Conservation (phyloP, 2,888 invertebrate species). For the Drosophila phalerata region DNA sequence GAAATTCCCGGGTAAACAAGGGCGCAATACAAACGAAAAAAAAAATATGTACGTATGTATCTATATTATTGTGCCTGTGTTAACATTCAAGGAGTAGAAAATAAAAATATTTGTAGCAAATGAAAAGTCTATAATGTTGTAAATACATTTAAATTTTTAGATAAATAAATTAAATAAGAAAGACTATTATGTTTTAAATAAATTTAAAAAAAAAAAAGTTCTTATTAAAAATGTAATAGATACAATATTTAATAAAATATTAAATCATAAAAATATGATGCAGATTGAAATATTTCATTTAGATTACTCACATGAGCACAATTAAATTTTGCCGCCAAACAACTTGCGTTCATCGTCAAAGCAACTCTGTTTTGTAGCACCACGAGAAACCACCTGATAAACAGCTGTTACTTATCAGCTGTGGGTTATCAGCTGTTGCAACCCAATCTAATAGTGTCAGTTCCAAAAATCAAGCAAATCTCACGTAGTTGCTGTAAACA, state of each 20-base stretch:
- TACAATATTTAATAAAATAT: too few species aligned
- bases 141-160: too few species aligned
- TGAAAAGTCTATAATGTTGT: not conserved
- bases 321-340: conserved; percentile 48
- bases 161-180: not conserved
- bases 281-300: not conserved
- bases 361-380: conserved; percentile 33
- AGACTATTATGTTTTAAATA: not conserved
- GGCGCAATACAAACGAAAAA: not conserved
- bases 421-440: conserved; percentile 28
- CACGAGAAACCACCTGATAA: conserved; percentile 41
- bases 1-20: conserved; percentile 9
- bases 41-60: not conserved
- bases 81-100: not conserved
- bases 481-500: conserved; percentile 22
- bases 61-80: not conserved
- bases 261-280: not conserved
- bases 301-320: too few species aligned
- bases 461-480: conserved; percentile 7
- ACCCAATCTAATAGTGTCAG: conserved; percentile 23
- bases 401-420: conserved; percentile 44
- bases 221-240: too few species aligned
- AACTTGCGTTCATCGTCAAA: conserved; percentile 4
- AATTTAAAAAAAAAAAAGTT: too few species aligned
- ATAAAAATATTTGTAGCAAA: not conserved